phyloP scores from a whole-genome alignment of 35 echinoderm and acorn worm genomes.

The Chiridota heheva region DNA sequence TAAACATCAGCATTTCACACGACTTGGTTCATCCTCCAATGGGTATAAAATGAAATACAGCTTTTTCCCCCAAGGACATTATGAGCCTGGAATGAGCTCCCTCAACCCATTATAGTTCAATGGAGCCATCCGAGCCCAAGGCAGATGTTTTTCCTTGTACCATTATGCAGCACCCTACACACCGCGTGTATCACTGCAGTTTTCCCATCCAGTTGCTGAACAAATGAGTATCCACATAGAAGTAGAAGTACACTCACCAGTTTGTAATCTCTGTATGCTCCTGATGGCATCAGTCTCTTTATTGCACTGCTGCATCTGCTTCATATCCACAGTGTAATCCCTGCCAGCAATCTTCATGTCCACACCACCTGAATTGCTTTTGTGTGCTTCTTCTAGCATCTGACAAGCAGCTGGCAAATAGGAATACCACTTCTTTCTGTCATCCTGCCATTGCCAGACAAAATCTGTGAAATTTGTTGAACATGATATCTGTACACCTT shows the following conservation, averaged over 20 bases:
- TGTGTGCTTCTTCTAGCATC: conserved; percentile 42
- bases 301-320: conserved; percentile 84
- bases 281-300: conserved; percentile 57
- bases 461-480: conserved; percentile 49
- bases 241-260: conserved; percentile 54
- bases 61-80: too few relatives aligned
- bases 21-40: too few relatives aligned
- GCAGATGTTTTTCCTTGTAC: too few relatives aligned
- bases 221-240: too few relatives aligned
- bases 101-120: too few relatives aligned
- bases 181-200: too few relatives aligned
- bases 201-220: too few relatives aligned
- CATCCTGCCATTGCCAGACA: conserved; percentile 95
- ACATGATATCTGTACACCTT: background rate
- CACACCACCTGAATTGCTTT: conserved; percentile 23
- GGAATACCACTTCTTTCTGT: conserved; percentile 73
- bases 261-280: conserved; percentile 54
- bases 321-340: conserved; percentile 63
- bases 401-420: conserved; percentile 33
- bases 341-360: conserved; percentile 40
- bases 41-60: too few relatives aligned
- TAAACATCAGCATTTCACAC: too few relatives aligned
- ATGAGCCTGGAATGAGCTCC: too few relatives aligned
- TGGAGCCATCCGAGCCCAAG: too few relatives aligned
- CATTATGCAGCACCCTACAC: too few relatives aligned